Evolutionary conservation across 2,888 invertebrate species (phyloP).

Genomic region (Erannis defoliaria): DNA sequence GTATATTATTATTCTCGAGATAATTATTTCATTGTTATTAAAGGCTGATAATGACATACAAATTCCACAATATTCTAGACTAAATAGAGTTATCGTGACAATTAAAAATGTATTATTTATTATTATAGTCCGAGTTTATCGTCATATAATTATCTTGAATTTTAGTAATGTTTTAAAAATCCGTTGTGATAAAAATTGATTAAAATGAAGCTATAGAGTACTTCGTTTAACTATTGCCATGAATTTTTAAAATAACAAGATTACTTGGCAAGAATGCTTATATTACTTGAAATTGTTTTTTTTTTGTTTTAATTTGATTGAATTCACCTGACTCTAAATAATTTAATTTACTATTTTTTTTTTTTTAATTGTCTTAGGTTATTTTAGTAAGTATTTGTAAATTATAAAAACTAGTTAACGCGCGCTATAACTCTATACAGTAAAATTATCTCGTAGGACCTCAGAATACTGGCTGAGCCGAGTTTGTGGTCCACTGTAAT

Average conservation of each 20-base stretch:
- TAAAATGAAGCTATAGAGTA: constrained; percentile 25
- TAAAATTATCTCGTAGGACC: too few species aligned
- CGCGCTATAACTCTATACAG: too few species aligned
- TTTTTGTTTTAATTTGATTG: too few species aligned
- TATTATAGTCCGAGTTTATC: constrained; percentile 72
- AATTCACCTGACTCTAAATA: too few species aligned
- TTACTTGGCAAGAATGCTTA: too few species aligned
- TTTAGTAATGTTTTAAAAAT: constrained; percentile 69
- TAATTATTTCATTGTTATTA: constrained; percentile 38
- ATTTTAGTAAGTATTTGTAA: too few species aligned
- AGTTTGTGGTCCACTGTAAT: too few species aligned
- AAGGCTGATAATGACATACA: constrained; percentile 41
- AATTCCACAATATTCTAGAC: constrained; percentile 43
- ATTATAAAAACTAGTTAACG: too few species aligned
- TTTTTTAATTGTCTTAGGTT: too few species aligned
- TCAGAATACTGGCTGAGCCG: too few species aligned
- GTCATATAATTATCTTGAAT: constrained; percentile 73
- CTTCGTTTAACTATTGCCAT: constrained; percentile 10
- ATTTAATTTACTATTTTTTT: too few species aligned
- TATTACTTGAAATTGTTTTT: too few species aligned
- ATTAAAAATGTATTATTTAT: constrained; percentile 56
- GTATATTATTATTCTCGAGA: constrained; percentile 28
- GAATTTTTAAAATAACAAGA: background rate
- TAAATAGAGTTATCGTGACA: constrained; percentile 45
- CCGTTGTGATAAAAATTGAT: constrained; percentile 57